Conservation (phyloP, 53 echinoderm and acorn worm genomes). For the Antedon mediterranea region DNA sequence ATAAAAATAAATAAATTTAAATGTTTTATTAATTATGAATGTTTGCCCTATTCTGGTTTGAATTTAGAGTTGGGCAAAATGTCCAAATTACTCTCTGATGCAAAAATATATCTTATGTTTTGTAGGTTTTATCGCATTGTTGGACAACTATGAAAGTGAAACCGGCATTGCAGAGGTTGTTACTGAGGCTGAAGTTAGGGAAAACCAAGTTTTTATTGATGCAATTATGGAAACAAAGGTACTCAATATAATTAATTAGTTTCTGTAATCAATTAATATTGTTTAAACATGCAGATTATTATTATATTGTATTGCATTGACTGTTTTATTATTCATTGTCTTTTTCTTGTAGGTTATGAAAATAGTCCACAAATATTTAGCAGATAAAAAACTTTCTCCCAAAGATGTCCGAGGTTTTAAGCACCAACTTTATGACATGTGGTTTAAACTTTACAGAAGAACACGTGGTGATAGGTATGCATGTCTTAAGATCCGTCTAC, state of each 20-base stretch:
- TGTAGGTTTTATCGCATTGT: constrained; percentile 61
- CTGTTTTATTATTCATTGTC: background rate
- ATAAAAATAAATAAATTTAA: no score
- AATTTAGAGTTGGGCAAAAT: no score
- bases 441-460: constrained; percentile 92
- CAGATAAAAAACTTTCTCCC: constrained; percentile 32
- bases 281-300: no score
- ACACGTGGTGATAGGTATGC: constrained; percentile 73
- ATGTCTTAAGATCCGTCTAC: no score
- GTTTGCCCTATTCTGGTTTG: no score
- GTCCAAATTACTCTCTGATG: no score
- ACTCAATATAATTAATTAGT: no score
- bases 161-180: constrained; percentile 74
- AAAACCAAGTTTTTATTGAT: constrained; percentile 62
- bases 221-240: constrained; percentile 90
- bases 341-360: constrained; percentile 55
- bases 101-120: no score
- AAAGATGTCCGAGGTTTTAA: constrained; percentile 51
- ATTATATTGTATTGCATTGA: no score
- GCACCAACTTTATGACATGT: constrained; percentile 60
- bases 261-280: no score
- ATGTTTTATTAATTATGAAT: no score
- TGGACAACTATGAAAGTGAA: constrained; percentile 74
- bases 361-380: constrained; percentile 51
- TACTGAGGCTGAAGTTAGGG: constrained; percentile 50